Conservation (phyloP, 2,797 vertebrate genomes). For the Megalops cyprinoides region DNA sequence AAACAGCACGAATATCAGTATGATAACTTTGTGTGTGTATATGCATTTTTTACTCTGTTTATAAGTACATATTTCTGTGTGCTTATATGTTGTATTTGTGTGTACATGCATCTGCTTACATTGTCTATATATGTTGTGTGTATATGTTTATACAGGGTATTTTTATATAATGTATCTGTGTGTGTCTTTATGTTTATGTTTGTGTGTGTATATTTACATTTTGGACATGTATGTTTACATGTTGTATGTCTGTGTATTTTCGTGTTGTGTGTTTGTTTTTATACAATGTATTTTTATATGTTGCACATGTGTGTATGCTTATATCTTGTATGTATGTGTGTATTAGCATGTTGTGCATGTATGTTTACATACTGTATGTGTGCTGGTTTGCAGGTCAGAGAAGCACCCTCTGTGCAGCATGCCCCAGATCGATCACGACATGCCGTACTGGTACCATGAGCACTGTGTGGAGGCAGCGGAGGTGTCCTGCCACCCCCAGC, state of each 20-base stretch:
- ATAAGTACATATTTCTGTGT: no score
- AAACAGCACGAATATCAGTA: no score
- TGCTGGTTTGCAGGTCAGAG: slow-evolving; percentile 65
- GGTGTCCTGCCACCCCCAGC: slow-evolving; percentile 81
- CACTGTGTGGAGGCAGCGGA: slow-evolving; percentile 76
- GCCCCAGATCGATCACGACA: slow-evolving; percentile 44
- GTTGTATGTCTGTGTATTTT: background rate
- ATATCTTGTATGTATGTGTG: no score
- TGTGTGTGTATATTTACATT: background rate
- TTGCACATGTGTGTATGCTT: background rate
- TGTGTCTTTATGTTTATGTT: background rate
- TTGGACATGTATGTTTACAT: background rate
- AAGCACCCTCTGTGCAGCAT: slow-evolving; percentile 74
- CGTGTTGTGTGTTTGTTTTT: background rate
- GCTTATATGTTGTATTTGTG: background rate
- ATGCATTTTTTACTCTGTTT: no score
- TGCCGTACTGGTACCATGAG: slow-evolving; percentile 66
- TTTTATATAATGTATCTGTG: no score
- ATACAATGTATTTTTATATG: no score
- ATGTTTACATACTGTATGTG: slow-evolving; percentile 7
- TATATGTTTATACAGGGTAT: no score
- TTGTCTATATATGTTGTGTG: background rate
- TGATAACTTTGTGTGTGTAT: no score
- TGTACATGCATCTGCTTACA: background rate
- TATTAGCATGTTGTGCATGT: background rate